Percentiles rank a stretch among this genome's conserved stretches.
These are phyloP conservation scores for Drosophila cognata DNA, from an alignment of 2,888 invertebrate genomes.

Conservation along the genomic window DNA sequence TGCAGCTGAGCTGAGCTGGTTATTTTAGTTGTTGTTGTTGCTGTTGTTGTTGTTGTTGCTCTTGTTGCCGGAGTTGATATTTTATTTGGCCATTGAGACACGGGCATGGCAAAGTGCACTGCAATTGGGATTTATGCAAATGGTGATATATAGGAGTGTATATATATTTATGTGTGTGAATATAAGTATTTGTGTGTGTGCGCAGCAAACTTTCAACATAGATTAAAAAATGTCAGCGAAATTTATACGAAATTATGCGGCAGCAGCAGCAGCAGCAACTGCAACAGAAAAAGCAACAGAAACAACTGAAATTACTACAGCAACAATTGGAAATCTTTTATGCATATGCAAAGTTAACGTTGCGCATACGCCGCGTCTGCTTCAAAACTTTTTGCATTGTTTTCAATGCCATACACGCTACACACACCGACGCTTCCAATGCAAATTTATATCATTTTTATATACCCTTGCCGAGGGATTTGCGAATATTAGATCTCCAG, in stretches of 20 bases:
- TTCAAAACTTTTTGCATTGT: slow-evolving; percentile 44
- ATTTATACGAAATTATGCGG: slow-evolving; percentile 77
- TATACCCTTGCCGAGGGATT: slow-evolving; percentile 3
- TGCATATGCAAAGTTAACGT: slow-evolving; percentile 73
- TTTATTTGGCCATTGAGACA: slow-evolving; percentile 79
- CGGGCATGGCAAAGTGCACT: slow-evolving; percentile 72
- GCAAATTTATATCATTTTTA: slow-evolving; percentile 4
- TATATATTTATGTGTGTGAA: slow-evolving; percentile 6
- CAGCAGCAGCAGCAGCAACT: slow-evolving; percentile 43
- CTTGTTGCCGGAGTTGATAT: slow-evolving; percentile 53
- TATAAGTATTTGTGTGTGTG: slow-evolving; percentile 24
- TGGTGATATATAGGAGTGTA: slow-evolving; percentile 61
- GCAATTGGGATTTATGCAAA: slow-evolving; percentile 80
- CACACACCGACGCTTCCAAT: slow-evolving; percentile 48
- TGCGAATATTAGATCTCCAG: background rate
- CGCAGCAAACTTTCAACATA: slow-evolving; percentile 69
- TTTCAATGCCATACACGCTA: slow-evolving; percentile 67
- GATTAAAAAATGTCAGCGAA: slow-evolving; percentile 77
- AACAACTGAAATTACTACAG: slow-evolving; percentile 25
- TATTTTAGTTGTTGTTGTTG: slow-evolving; percentile 1
- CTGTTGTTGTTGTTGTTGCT: slow-evolving; percentile 11
- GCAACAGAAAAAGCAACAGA: slow-evolving; percentile 32
- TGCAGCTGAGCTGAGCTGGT: slow-evolving; percentile 68
- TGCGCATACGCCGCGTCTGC: slow-evolving; percentile 67
- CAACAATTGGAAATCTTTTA: slow-evolving; percentile 53